phyloP scores from a whole-genome alignment of 2,888 invertebrate genomes.

The Leucophora obtusa region DNA sequence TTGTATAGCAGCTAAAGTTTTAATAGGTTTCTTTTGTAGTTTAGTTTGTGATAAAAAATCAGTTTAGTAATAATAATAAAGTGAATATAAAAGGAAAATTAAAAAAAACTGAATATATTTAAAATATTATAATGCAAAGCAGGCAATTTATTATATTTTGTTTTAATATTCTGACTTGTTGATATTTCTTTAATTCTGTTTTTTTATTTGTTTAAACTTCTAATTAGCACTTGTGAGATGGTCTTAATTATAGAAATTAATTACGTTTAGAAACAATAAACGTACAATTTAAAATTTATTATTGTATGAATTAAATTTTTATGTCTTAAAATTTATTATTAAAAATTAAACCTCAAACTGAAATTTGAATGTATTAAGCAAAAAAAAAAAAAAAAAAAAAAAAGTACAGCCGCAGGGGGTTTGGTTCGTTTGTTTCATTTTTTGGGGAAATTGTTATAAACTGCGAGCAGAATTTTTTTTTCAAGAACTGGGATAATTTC shows the following conservation, averaged over 20 bases:
- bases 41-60: constrained; percentile 32
- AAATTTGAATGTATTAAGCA: constrained; percentile 45
- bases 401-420: constrained; percentile 49
- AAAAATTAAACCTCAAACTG: constrained; percentile 37
- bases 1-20: not conserved
- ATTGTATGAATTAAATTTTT: constrained; percentile 5
- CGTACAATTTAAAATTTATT: constrained; percentile 9
- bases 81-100: not conserved
- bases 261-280: constrained; percentile 37
- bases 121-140: constrained; percentile 50
- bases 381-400: no score
- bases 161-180: constrained; percentile 40
- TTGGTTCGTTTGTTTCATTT: not conserved
- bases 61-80: constrained; percentile 26
- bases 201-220: constrained; percentile 65
- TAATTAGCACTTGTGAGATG: constrained; percentile 80
- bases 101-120: not conserved
- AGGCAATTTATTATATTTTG: constrained; percentile 45
- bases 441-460: constrained; percentile 3
- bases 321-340: constrained; percentile 24
- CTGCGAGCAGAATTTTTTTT: constrained; percentile 36
- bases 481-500: constrained; percentile 14
- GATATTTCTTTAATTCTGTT: constrained; percentile 49
- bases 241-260: constrained; percentile 71
- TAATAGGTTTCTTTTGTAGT: not conserved